Percentiles rank a stretch among this genome's conserved stretches.
Conservation (phyloP, 2,113 vertebrate genomes). For the Microtus montanus region DNA sequence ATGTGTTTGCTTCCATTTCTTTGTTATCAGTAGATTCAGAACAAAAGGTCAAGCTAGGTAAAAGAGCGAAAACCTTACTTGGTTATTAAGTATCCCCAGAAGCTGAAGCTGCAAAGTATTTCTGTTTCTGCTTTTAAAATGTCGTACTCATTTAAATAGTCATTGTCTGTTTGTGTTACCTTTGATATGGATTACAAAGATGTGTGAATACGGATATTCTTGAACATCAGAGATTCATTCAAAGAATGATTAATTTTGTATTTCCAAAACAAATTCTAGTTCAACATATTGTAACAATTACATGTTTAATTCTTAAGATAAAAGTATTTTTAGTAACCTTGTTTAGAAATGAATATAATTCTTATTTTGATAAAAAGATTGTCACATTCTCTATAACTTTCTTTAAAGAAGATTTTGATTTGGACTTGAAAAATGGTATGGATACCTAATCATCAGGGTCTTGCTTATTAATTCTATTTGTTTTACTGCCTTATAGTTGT, state of each 20-base stretch:
- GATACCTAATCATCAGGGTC: neutral
- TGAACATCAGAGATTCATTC: slow-evolving; percentile 20
- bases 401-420: neutral
- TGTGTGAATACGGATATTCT: neutral
- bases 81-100: slow-evolving; percentile 41
- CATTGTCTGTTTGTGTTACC: neutral
- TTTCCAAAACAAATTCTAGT: slow-evolving; percentile 23
- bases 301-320: slow-evolving; percentile 8
- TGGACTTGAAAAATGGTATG: neutral
- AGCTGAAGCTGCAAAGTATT: neutral
- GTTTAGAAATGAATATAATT: slow-evolving; percentile 11
- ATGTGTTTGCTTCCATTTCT: slow-evolving; percentile 42
- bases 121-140: slow-evolving; percentile 19
- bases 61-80: neutral
- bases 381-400: slow-evolving; percentile 22
- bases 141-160: neutral
- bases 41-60: slow-evolving; percentile 42
- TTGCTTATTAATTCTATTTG: slow-evolving; percentile 8
- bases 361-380: neutral
- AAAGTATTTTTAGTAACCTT: slow-evolving; percentile 38
- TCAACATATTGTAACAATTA: neutral
- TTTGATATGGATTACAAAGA: slow-evolving; percentile 37
- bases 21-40: slow-evolving; percentile 43
- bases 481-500: neutral
- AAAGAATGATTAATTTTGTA: slow-evolving; percentile 34